Conservation (phyloP, 2,797 vertebrate genomes). For the Phataginus tricuspis region DNA sequence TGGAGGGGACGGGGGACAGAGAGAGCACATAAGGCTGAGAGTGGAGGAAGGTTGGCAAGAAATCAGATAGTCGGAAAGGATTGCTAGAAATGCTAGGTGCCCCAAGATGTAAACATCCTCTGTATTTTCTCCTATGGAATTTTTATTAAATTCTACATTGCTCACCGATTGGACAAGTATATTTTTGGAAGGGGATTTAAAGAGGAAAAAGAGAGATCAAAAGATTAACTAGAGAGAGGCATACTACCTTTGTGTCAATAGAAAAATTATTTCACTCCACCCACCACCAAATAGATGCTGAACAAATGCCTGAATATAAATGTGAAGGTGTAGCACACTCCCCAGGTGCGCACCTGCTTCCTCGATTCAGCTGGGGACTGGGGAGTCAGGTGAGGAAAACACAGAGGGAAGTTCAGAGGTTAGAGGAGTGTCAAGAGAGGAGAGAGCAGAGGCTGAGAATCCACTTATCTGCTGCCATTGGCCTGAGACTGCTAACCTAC, state of each 20-base stretch:
- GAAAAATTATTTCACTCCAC: neutral
- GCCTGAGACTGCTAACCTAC: neutral
- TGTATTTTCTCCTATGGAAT: neutral
- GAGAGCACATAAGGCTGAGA: neutral
- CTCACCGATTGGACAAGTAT: neutral
- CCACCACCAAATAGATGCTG: neutral
- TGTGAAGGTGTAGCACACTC: neutral
- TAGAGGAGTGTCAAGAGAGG: neutral
- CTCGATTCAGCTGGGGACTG: neutral
- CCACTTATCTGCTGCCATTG: neutral
- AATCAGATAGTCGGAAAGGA: neutral
- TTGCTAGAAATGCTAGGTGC: neutral
- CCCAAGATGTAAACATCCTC: neutral
- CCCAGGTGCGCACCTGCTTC: neutral
- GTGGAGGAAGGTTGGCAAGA: neutral
- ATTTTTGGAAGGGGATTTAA: neutral
- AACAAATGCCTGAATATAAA: neutral
- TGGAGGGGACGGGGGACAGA: neutral
- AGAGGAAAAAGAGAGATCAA: neutral
- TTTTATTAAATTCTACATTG: neutral
- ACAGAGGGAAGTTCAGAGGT: neutral
- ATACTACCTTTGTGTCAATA: neutral
- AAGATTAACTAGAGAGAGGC: neutral
- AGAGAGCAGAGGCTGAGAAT: neutral
- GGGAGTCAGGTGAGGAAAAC: neutral